These are phyloP conservation scores for Triplophysa dalaica DNA, from an alignment of 2,113 vertebrate genomes.

Conservation along the genomic window DNA sequence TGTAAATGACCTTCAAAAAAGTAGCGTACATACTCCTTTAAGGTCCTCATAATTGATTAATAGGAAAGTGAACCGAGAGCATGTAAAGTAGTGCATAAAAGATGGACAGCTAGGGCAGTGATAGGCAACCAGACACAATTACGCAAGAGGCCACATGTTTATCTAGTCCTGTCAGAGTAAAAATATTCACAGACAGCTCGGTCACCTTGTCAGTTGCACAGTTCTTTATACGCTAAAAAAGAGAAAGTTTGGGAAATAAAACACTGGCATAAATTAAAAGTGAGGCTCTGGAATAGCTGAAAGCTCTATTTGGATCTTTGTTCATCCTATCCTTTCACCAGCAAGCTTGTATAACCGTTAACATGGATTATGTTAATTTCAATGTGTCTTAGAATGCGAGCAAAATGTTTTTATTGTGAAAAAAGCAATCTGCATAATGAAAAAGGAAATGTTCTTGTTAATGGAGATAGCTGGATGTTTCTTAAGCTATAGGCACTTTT, in stretches of 20 bases:
- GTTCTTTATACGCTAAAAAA: constrained; percentile 8
- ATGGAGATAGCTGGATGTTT: no score
- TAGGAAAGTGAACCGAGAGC: constrained; percentile 61
- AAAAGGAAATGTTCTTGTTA: no score
- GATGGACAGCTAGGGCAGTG: constrained; percentile 50
- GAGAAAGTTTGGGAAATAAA: constrained; percentile 51
- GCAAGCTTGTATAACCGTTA: neutral
- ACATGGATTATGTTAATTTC: neutral
- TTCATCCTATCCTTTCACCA: neutral
- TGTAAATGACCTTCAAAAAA: no score
- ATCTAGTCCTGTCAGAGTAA: constrained; percentile 24
- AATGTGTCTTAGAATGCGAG: neutral
- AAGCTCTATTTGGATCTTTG: constrained; percentile 1
- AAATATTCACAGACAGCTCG: constrained; percentile 20
- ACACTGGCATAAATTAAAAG: constrained; percentile 8
- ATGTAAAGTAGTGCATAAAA: constrained; percentile 52
- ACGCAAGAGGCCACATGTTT: constrained; percentile 44
- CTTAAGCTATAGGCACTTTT: no score
- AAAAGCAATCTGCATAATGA: no score
- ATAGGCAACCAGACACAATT: constrained; percentile 60
- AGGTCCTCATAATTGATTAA: constrained; percentile 51
- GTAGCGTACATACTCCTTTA: neutral
- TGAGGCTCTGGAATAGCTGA: neutral
- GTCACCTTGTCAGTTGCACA: no score
- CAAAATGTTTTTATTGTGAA: no score